phyloP scores from a whole-genome alignment of 2,888 invertebrate species.

The Drosophila prolongata region DNA sequence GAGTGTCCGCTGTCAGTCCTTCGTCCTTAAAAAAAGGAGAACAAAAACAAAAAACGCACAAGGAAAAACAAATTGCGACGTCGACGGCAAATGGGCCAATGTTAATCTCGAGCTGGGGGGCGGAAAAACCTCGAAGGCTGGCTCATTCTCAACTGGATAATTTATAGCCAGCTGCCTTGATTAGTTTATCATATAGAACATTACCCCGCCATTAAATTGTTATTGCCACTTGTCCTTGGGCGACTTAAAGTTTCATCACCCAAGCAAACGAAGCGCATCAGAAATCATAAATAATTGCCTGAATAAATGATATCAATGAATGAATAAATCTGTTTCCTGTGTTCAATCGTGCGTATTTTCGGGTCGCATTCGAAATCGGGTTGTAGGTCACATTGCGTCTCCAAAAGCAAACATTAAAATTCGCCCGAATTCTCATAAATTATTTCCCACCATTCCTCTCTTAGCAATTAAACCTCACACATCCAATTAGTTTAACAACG shows the following conservation, averaged over 20 bases:
- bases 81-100: slow-evolving; percentile 28
- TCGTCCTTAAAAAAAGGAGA: background rate
- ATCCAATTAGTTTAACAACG: slow-evolving; percentile 62
- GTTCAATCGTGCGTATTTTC: slow-evolving; percentile 35
- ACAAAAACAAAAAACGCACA: background rate
- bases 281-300: slow-evolving; percentile 32
- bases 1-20: slow-evolving; percentile 56
- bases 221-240: slow-evolving; percentile 14
- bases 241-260: slow-evolving; percentile 8
- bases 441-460: slow-evolving; percentile 51
- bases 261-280: slow-evolving; percentile 6
- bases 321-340: slow-evolving; percentile 31
- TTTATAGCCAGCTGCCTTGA: slow-evolving; percentile 46
- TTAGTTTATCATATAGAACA: slow-evolving; percentile 31
- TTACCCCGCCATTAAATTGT: slow-evolving; percentile 16
- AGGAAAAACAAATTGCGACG: slow-evolving; percentile 55
- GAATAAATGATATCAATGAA: slow-evolving; percentile 43
- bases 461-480: slow-evolving; percentile 61
- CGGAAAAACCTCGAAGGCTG: slow-evolving; percentile 6
- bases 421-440: slow-evolving; percentile 43
- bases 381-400: background rate
- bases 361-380: slow-evolving; percentile 4
- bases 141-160: slow-evolving; percentile 54
- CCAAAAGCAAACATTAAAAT: slow-evolving; percentile 1
- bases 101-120: slow-evolving; percentile 33